phyloP scores from a whole-genome alignment of 1,140 invertebrate genomes.

The Limonius californicus region DNA sequence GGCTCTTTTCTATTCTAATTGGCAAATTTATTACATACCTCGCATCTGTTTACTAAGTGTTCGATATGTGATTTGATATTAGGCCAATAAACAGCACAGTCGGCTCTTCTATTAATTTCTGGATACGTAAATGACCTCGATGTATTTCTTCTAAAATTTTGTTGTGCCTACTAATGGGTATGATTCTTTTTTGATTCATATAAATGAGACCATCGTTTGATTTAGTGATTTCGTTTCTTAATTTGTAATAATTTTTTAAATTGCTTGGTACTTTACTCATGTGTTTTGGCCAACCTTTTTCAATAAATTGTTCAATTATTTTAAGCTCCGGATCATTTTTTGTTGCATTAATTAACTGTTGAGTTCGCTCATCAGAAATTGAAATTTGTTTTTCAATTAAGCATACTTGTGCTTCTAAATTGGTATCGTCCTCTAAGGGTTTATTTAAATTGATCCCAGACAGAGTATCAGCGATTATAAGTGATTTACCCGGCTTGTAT shows the following conservation, averaged over 20 bases:
- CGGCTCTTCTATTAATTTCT: too few species aligned
- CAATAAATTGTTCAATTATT: slow-evolving; percentile 11
- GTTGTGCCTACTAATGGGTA: too few species aligned
- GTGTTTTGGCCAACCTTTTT: slow-evolving; percentile 16
- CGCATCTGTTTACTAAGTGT: slow-evolving; percentile 2
- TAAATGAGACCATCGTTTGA: slow-evolving; percentile 19
- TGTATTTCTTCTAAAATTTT: slow-evolving; percentile 1
- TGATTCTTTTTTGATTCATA: slow-evolving; percentile 18
- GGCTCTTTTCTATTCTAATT: not conserved
- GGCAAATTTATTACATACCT: not conserved
- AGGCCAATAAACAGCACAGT: slow-evolving; percentile 21
- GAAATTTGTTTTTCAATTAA: slow-evolving; percentile 18
- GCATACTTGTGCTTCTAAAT: slow-evolving; percentile 23
- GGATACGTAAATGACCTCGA: slow-evolving; percentile 17
- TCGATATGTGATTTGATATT: slow-evolving; percentile 12
- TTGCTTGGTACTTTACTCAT: slow-evolving; percentile 6
- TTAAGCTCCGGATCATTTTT: slow-evolving; percentile 17
- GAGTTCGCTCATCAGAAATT: slow-evolving; percentile 4
- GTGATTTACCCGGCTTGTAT: slow-evolving; percentile 30
- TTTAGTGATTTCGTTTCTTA: slow-evolving; percentile 24
- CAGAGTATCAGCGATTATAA: slow-evolving; percentile 42
- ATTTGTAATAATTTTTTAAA: slow-evolving; percentile 20
- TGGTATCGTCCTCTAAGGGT: slow-evolving; percentile 16
- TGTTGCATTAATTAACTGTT: slow-evolving; percentile 5
- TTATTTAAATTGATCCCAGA: slow-evolving; percentile 26